These are phyloP conservation scores for Phymanthus crucifer DNA, from an alignment of 92 coral and sea anemone species.

Conservation along the genomic window DNA sequence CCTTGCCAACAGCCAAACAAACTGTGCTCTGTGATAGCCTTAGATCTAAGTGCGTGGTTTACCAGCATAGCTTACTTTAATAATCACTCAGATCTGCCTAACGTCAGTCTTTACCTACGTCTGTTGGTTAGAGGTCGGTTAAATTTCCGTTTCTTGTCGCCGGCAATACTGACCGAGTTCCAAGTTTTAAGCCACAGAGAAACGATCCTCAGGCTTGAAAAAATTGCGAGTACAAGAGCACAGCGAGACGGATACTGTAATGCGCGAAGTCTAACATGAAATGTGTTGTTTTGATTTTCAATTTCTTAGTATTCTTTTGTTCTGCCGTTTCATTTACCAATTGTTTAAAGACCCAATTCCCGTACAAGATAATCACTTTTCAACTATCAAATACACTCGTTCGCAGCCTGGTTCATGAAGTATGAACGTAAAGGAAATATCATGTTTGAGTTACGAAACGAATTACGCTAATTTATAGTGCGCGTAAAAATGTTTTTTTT, in stretches of 20 bases:
- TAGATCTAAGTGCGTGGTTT: neutral
- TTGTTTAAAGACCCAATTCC: neutral
- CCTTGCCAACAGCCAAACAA: neutral
- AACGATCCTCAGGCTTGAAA: too few species aligned
- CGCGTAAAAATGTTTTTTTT: neutral
- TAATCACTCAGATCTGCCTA: constrained; percentile 8
- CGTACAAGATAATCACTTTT: neutral
- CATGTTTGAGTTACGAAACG: neutral
- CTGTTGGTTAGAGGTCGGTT: constrained; percentile 29
- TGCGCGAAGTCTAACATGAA: too few species aligned
- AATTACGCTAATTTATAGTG: neutral
- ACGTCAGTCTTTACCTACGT: constrained; percentile 12
- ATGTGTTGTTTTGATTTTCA: neutral
- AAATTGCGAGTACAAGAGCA: too few species aligned
- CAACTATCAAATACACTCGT: neutral
- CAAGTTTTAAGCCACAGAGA: neutral
- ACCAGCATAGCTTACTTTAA: constrained; percentile 11
- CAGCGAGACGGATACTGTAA: too few species aligned
- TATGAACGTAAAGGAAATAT: neutral
- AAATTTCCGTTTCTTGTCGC: neutral
- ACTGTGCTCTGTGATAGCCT: neutral
- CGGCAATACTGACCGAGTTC: neutral
- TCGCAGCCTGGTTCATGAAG: neutral
- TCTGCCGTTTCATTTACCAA: neutral
- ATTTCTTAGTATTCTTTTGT: neutral